Evolutionary conservation across 2,797 vertebrate genomes (phyloP).

Genomic region (Liparis tanakae): DNA sequence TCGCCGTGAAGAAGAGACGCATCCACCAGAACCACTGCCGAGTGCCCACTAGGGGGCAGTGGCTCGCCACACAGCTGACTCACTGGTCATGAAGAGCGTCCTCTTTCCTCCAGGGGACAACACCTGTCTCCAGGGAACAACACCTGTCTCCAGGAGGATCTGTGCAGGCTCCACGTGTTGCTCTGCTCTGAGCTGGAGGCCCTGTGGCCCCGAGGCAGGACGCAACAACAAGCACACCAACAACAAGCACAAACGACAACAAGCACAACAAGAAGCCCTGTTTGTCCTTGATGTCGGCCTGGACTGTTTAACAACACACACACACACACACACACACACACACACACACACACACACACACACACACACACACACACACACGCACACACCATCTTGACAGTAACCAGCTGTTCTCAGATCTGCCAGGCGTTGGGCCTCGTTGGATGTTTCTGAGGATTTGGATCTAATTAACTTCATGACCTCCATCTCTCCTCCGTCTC

Average conservation of each 20-base stretch:
- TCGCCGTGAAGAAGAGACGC: neutral
- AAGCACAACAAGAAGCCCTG: conserved; percentile 30
- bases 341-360: no score
- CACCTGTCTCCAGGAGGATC: neutral
- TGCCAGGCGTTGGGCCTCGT: conserved; percentile 54
- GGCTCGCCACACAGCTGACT: conserved; percentile 35
- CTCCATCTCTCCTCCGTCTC: conserved; percentile 18
- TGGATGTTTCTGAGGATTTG: conserved; percentile 60
- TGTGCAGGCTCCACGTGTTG: neutral
- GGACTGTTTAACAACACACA: conserved; percentile 14
- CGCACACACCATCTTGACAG: conserved; percentile 44
- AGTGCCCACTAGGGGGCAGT: conserved; percentile 57
- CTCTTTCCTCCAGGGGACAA: neutral
- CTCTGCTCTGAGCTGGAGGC: neutral
- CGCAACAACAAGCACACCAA: conserved; percentile 47
- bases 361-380: neutral
- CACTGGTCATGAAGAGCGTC: neutral
- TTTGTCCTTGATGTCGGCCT: conserved; percentile 17
- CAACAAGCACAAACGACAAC: conserved; percentile 21
- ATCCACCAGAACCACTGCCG: neutral
- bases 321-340: conserved; percentile 22
- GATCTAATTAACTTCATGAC: conserved; percentile 59
- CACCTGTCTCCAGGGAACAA: conserved; percentile 1
- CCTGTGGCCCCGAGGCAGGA: conserved; percentile 44
- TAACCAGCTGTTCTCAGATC: conserved; percentile 62